phyloP scores from a whole-genome alignment of 2,797 vertebrate genomes.

The Melanotaenia boesemani region DNA sequence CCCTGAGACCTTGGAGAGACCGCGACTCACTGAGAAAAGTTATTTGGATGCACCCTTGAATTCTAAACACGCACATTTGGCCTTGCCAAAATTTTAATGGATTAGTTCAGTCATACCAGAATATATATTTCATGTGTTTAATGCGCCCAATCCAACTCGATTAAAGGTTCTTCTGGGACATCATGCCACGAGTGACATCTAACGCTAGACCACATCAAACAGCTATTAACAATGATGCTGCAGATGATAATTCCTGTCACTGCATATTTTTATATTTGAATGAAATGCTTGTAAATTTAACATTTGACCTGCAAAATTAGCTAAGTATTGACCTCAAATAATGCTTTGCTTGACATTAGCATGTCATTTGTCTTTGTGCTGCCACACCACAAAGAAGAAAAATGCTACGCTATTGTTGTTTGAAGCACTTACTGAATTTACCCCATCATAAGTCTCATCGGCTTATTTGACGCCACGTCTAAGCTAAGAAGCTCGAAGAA shows the following conservation, averaged over 20 bases:
- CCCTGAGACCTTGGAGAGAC: constrained; percentile 67
- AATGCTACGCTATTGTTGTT: not conserved
- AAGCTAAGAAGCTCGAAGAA: not conserved
- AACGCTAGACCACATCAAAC: constrained; percentile 38
- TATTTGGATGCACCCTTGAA: constrained; percentile 54
- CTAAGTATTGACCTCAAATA: constrained; percentile 10
- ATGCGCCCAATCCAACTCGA: constrained; percentile 76
- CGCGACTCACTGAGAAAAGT: constrained; percentile 56
- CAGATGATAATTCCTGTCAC: constrained; percentile 31
- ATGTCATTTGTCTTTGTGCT: constrained; percentile 13
- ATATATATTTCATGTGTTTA: constrained; percentile 81
- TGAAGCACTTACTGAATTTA: constrained; percentile 12
- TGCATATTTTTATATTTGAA: constrained; percentile 23
- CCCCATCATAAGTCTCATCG: constrained; percentile 66
- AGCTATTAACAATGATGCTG: constrained; percentile 58
- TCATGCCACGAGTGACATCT: constrained; percentile 61
- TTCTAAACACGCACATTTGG: constrained; percentile 69
- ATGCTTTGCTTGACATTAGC: constrained; percentile 8
- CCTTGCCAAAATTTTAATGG: constrained; percentile 82
- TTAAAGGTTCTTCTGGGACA: constrained; percentile 76
- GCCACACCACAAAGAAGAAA: not conserved
- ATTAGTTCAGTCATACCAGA: constrained; percentile 76
- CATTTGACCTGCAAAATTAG: constrained; percentile 25
- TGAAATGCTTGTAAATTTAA: constrained; percentile 23
- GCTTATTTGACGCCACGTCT: constrained; percentile 73